Evolutionary conservation across 2,888 invertebrate species (phyloP).

Genomic region (Ophraella communa): DNA sequence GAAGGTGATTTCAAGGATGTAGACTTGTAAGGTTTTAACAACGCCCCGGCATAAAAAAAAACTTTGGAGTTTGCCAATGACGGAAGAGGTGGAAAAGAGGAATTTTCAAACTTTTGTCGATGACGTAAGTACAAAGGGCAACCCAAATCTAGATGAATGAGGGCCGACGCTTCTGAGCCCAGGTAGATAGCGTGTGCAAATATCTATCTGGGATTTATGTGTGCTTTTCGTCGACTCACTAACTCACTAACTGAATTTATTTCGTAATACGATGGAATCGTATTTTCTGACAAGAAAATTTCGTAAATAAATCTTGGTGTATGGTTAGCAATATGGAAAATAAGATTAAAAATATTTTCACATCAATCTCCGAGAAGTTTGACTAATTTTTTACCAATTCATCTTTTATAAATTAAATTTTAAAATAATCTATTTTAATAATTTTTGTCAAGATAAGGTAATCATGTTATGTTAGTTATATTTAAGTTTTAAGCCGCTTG

Average conservation of each 20-base stretch:
- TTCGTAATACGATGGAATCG: not conserved
- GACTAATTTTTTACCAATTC: no score
- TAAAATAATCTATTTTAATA: no score
- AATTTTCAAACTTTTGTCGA: conserved; percentile 25
- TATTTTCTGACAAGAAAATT: not conserved
- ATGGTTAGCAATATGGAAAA: not conserved
- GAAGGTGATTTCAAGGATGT: conserved; percentile 1
- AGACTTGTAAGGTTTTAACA: conserved; percentile 8
- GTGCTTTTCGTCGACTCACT: conserved; percentile 29
- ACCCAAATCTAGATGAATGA: conserved; percentile 41
- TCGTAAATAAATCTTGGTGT: not conserved
- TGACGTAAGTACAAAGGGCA: conserved; percentile 28
- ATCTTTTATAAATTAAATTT: no score
- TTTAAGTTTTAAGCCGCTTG: not conserved
- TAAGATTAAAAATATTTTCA: no score
- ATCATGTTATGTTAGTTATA: not conserved
- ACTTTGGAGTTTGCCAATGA: conserved; percentile 14
- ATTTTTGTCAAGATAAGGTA: not conserved
- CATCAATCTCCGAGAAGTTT: no score
- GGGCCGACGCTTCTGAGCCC: conserved; percentile 39
- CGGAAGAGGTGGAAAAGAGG: conserved; percentile 14
- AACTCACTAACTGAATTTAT: conserved; percentile 17
- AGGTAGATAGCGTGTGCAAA: conserved; percentile 43
- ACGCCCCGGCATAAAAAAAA: conserved; percentile 9
- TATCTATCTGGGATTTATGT: conserved; percentile 39